A percentile compares a stretch with the other conserved stretches of the same genome.
phyloP scores from a whole-genome alignment of 2,888 invertebrate species.

The Microctonus brassicae region DNA sequence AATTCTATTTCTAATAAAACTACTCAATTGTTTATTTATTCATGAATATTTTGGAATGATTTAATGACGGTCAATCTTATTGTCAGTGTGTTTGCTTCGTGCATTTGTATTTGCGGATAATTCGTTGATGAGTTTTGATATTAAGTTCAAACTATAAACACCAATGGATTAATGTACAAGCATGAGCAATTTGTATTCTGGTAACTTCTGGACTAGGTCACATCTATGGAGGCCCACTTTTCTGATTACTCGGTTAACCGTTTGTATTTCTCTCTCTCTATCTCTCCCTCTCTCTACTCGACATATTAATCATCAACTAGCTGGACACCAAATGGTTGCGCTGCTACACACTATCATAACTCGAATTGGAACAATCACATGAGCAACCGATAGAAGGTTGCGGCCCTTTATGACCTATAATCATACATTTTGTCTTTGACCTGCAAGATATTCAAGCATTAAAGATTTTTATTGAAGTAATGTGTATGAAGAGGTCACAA shows the following conservation, averaged over 20 bases:
- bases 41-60: no score
- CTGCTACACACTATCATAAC: neutral
- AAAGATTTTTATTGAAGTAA: neutral
- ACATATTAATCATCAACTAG: slow-evolving; percentile 26
- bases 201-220: slow-evolving; percentile 67
- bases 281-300: slow-evolving; percentile 45
- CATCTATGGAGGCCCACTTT: slow-evolving; percentile 64
- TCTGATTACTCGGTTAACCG: slow-evolving; percentile 64
- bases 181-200: slow-evolving; percentile 63
- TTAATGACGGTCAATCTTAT: no score
- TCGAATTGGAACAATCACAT: slow-evolving; percentile 20
- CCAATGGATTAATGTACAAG: slow-evolving; percentile 27
- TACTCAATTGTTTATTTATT: no score
- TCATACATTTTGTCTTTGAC: slow-evolving; percentile 27
- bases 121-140: slow-evolving; percentile 21
- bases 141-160: slow-evolving; percentile 37
- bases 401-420: slow-evolving; percentile 28
- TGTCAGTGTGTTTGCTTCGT: neutral
- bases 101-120: neutral
- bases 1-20: no score
- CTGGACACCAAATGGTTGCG: neutral
- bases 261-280: slow-evolving; percentile 60
- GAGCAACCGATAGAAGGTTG: slow-evolving; percentile 17
- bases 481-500: neutral
- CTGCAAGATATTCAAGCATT: neutral